Conservation (phyloP, 2,888 invertebrate genomes). For the Phania funesta region DNA sequence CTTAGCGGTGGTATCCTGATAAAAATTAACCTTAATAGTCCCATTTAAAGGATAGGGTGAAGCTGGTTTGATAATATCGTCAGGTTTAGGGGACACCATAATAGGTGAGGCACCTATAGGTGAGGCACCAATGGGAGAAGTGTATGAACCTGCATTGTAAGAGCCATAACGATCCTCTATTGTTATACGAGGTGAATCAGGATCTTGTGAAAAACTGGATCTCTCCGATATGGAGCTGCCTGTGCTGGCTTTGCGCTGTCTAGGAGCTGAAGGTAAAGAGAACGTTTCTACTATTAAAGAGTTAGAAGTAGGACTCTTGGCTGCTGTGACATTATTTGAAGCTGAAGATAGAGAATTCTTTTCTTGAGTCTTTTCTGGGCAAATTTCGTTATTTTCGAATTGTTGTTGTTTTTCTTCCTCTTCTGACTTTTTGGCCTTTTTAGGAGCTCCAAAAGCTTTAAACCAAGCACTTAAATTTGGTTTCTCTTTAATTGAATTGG, state of each 20-base stretch:
- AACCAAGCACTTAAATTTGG: constrained; percentile 96
- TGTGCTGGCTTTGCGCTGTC: constrained; percentile 87
- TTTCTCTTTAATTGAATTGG: constrained; percentile 69
- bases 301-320: constrained; percentile 72
- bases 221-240: constrained; percentile 90
- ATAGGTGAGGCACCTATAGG: constrained; percentile 84
- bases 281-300: constrained; percentile 74
- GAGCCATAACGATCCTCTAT: constrained; percentile 83
- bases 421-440: constrained; percentile 85
- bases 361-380: constrained; percentile 58
- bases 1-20: constrained; percentile 92
- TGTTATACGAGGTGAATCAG: constrained; percentile 86
- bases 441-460: constrained; percentile 94
- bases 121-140: constrained; percentile 85
- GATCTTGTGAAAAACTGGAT: constrained; percentile 89
- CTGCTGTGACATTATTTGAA: constrained; percentile 64
- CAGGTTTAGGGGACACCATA: constrained; percentile 87
- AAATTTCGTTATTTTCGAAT: constrained; percentile 56
- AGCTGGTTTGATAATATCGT: constrained; percentile 84
- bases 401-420: constrained; percentile 79
- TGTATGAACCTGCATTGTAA: constrained; percentile 87
- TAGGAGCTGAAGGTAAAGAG: constrained; percentile 77
- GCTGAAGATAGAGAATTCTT: constrained; percentile 40
- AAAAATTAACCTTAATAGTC: constrained; percentile 92
- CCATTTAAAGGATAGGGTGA: constrained; percentile 88